Percentiles rank a stretch among this genome's conserved stretches.
phyloP scores from a whole-genome alignment of 2,113 vertebrate genomes.

The Gila orcuttii region DNA sequence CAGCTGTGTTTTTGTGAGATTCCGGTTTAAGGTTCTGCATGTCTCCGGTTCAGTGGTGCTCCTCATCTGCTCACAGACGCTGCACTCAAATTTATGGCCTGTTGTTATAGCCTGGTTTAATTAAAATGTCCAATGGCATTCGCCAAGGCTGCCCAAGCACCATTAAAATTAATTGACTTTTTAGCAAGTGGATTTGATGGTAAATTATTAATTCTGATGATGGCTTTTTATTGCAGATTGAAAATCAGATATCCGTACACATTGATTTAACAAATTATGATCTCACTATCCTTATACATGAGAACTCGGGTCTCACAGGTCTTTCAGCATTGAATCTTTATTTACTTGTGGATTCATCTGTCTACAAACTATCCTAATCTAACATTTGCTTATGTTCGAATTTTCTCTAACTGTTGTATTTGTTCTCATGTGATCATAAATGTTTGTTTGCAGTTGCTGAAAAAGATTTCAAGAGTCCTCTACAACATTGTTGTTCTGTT shows the following conservation, averaged over 20 bases:
- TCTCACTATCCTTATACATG: conserved; percentile 18
- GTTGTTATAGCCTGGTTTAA: conserved; percentile 73
- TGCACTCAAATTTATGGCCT: conserved; percentile 66
- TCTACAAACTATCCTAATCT: not conserved
- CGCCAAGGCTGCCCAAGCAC: conserved; percentile 63
- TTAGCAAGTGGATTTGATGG: conserved; percentile 62
- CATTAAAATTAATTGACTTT: conserved; percentile 78
- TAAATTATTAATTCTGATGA: conserved; percentile 70
- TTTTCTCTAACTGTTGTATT: not conserved
- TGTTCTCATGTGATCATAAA: not conserved
- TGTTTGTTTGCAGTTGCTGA: conserved; percentile 82
- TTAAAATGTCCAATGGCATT: conserved; percentile 74
- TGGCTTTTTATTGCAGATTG: conserved; percentile 62
- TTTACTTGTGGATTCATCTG: not conserved
- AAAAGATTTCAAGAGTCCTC: conserved; percentile 85
- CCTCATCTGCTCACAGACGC: conserved; percentile 29
- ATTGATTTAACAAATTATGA: conserved; percentile 38
- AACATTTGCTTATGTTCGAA: not conserved
- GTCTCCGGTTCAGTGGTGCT: not conserved
- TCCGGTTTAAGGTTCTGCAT: not conserved
- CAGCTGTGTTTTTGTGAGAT: not conserved
- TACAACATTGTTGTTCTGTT: conserved; percentile 93
- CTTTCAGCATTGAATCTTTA: conserved; percentile 8
- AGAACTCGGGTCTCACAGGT: not conserved
- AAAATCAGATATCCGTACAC: conserved; percentile 54